Base-by-base conservation (phyloP, 2,888 invertebrate species). In the Platycheirus rosarum region DNA sequence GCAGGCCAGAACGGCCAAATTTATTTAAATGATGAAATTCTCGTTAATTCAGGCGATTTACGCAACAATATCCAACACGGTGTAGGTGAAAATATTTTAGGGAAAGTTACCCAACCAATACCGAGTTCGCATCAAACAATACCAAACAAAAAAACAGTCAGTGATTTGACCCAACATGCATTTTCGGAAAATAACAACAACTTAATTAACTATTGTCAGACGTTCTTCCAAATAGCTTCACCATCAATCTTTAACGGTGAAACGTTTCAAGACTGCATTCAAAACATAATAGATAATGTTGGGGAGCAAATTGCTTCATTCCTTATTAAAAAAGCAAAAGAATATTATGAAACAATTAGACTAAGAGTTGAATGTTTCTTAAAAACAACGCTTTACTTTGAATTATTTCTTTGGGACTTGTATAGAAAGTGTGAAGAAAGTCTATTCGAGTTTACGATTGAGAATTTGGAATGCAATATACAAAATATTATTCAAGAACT, bases 1-100 rank as follows among this genome's bases (percentile, higher is more conserved):
- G 89, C 89, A 53, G 87, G 86, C 0, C 18, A 84, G 5, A 84
- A 86, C 18, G 89, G 87, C 0, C 63, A 86, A 3, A 84, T 90
- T 4, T 18, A 87, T 2, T 62, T 90, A 2, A 90, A 89, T 78
- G 87, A 88, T 49, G 87, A 89, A 42, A 68, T 89, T 3, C 23
- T 85, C 0, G 86, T 87, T 1, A 85, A 86, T 40, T 85, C 88
- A 0, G 73, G 73, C 1, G 85, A 84, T 0, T 74, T 90, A 29
- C 87, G 90, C 8, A 86, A 86, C 37, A 89, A 85, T 78, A 74
- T 90, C 0, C 89, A 89, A 75, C 88, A 88, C 40, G 86, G 87
- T 26, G 62, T 80, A 5, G 89, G 89, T 6, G 77, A 87, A 2
- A 86, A 87, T 84, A 62, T 89, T 3, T 71, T 89, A 2, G 85